Base-by-base conservation (phyloP, 1,140 invertebrate genomes). In the Sycophaga agraensis region DNA sequence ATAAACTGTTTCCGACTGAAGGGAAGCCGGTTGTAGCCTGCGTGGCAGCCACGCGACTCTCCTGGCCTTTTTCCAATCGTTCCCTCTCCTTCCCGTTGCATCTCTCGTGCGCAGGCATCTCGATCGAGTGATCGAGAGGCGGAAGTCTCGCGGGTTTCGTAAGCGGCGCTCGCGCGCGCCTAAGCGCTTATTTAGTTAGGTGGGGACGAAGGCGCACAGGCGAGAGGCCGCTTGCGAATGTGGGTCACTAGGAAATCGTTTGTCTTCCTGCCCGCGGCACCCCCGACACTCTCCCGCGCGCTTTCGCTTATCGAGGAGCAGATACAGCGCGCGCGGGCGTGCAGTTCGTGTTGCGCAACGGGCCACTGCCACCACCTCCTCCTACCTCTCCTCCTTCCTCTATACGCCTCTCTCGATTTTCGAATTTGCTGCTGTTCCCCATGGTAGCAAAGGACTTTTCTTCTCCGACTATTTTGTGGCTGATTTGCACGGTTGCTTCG, bases 241-340 rank as follows among this genome's bases (percentile, higher is more conserved):
- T 66, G 34, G 55, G 59, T 55, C 59, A 62, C 51, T 21, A 62
- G 43, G 59, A 62, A 62, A 62, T 62, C 59, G 59, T 62, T 55
- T 55, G 51, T 62, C 59, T 62, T 62, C 51, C 59, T 55, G 28
- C 19, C 46, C 49, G 31, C 19, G 64, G 43, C 61, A 63, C 59
- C 34, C 54, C 43, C 26, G 42, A 45, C 35, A 54, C 51, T 43
- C 37, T 22, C 53, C 40, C 39, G 19, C 35, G 37, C 24, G 45
- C 51, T 63, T 56, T 50, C 51, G 45, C 37, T 56, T 55, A 56
- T 63, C 51, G 24, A 17, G 17, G 19, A 40, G 8, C n/a, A 40
- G 37, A 59, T n/a, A 50, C 21, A 39, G 49, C 28, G 22, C 6
- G 14, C n/a, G 5, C 24, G 24, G 46, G n/a, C 7, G 26, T 11